Percentiles rank a stretch among this genome's conserved stretches.
phyloP scores from a whole-genome alignment of 2,888 invertebrate genomes.

The Unio delphinus region DNA sequence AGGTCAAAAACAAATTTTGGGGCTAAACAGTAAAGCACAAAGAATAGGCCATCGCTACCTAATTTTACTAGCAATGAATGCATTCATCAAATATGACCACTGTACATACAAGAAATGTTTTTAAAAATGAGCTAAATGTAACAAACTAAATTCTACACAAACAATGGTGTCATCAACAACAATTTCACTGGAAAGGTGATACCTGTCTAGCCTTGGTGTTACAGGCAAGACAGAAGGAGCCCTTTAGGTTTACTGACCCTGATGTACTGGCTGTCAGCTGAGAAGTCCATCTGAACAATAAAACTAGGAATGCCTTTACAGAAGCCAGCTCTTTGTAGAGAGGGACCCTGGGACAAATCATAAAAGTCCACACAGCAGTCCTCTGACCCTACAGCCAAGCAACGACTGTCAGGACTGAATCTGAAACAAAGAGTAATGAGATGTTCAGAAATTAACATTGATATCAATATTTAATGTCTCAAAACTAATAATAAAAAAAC shows the following conservation, averaged over 20 bases:
- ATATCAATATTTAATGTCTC: background rate
- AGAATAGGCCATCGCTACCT: no score
- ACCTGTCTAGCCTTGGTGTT: background rate
- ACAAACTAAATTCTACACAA: no score
- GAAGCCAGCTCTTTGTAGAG: constrained; percentile 63
- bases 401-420: constrained; percentile 68
- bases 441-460: constrained; percentile 4
- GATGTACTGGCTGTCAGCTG: constrained; percentile 67
- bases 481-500: constrained; percentile 1
- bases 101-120: no score
- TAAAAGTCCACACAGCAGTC: constrained; percentile 70
- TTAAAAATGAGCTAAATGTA: no score
- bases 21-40: no score
- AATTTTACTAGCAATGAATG: no score
- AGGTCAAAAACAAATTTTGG: no score
- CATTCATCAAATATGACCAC: no score
- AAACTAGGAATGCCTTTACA: constrained; percentile 68
- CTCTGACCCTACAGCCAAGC: constrained; percentile 68
- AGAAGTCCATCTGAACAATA: constrained; percentile 70
- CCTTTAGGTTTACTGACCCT: constrained; percentile 51
- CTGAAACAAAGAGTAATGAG: constrained; percentile 36
- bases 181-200: background rate
- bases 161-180: background rate
- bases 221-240: no score
- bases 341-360: constrained; percentile 58